Base-by-base conservation (phyloP, 2,113 vertebrate genomes). In the Onychorhynchus coronatus region DNA sequence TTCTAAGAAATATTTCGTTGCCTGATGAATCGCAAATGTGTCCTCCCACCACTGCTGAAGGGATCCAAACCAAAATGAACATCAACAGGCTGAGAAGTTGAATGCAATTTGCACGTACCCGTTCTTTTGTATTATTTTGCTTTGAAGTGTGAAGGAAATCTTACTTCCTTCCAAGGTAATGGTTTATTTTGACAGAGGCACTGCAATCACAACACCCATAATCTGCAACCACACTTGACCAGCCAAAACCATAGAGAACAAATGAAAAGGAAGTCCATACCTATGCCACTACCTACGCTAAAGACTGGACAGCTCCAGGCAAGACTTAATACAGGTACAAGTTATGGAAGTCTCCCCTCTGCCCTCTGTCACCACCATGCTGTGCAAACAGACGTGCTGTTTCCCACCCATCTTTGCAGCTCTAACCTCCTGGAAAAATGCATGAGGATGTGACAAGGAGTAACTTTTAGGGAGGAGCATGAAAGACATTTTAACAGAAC, bases 71-170 rank as follows among this genome's bases (percentile, higher is more conserved):
- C 33, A 79, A 66, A 85, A 62, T 2, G 12, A 76, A 42, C 7
- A 73, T 21, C 55, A 71, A 23, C 0, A 1, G n/a, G 9, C 44
- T 35, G 28, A 56, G 33, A 84, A 74, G 41, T 52, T 41, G 63
- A 74, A 84, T 0, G 5, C 0, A 0, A 14, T 37, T 59, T 77
- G 33, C 18, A 31, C 2, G 10, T 15, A 71, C 4, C 19, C 23
- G 27, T 42, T 85, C 58, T 50, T 76, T 16, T 52, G 23, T 12
- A 28, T 19, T 59, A 16, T 15, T 89, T 44, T 55, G 35, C 75
- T 70, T 85, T 49, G 50, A 77, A 55, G 14, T 19, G 11, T 33
- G 73, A 59, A 67, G 33, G 33, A 90, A 71, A 58, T 47, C 17
- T 83, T 68, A 2, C 16, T 55, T 67, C 31, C 59, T 85, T 79